These are phyloP conservation scores for Scolopax bukidnonensis DNA, from an alignment of 2,797 vertebrate genomes.

Conservation along the genomic window DNA sequence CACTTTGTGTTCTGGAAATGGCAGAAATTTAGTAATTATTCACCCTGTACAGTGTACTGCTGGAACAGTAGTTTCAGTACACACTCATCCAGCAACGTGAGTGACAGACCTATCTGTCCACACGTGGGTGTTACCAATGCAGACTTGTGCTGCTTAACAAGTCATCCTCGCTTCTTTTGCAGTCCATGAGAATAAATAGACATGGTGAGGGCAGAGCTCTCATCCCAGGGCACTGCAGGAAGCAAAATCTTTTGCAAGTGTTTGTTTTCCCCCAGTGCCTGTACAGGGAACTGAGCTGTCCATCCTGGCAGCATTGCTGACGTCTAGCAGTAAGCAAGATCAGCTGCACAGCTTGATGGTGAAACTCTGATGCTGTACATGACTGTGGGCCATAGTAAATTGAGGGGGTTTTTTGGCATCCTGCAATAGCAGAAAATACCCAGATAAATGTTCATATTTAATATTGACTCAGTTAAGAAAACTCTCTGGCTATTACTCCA, in stretches of 20 bases:
- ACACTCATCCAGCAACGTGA: not conserved
- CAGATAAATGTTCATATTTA: not conserved
- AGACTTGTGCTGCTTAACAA: not conserved
- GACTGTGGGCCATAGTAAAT: not conserved
- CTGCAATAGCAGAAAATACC: not conserved
- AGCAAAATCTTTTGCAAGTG: not conserved
- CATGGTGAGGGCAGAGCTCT: not conserved
- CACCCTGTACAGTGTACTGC: not conserved
- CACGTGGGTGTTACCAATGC: accelerated
- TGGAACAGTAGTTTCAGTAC: not conserved
- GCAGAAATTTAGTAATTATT: not conserved
- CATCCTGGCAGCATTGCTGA: accelerated
- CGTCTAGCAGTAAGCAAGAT: not conserved
- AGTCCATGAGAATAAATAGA: not conserved
- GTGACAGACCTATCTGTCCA: not conserved
- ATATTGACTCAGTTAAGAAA: not conserved
- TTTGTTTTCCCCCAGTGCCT: not conserved
- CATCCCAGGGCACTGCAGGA: not conserved
- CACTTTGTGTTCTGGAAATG: not conserved
- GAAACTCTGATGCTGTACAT: not conserved
- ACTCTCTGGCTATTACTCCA: not conserved
- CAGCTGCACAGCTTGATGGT: not conserved
- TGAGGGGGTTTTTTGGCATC: not conserved
- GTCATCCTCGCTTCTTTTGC: not conserved
- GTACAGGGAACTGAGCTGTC: not conserved